A percentile compares a stretch with the other conserved stretches of the same genome.
Conservation (phyloP, 1,140 invertebrate species). For the Agrypnia vestita region DNA sequence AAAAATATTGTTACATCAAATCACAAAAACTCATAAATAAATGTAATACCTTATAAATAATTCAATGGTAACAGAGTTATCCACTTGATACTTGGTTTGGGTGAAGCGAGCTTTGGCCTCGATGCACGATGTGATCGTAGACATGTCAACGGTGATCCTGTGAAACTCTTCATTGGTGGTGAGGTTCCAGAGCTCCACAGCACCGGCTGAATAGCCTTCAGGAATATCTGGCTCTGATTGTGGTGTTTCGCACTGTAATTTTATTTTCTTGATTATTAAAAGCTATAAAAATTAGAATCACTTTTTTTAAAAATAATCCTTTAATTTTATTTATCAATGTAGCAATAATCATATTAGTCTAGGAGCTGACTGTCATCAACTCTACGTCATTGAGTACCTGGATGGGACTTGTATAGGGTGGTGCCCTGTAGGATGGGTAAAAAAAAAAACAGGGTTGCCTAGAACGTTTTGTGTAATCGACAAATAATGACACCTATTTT, state of each 20-base stretch:
- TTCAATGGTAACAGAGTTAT: slow-evolving; percentile 72
- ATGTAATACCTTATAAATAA: slow-evolving; percentile 69
- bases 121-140: slow-evolving; percentile 73
- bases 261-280: slow-evolving; percentile 6
- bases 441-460: too few species aligned
- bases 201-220: slow-evolving; percentile 64
- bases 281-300: too few species aligned
- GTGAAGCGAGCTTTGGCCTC: slow-evolving; percentile 75
- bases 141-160: slow-evolving; percentile 72
- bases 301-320: too few species aligned
- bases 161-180: slow-evolving; percentile 71
- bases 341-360: too few species aligned
- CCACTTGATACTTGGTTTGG: slow-evolving; percentile 72
- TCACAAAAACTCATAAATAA: not conserved
- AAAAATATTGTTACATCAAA: too few species aligned
- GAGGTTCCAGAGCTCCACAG: slow-evolving; percentile 70
- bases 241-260: slow-evolving; percentile 64
- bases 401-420: too few species aligned
- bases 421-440: too few species aligned
- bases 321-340: too few species aligned
- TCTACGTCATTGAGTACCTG: too few species aligned
- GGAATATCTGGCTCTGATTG: slow-evolving; percentile 67
- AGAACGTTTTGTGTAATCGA: too few species aligned
- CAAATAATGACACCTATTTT: too few species aligned
- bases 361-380: too few species aligned